A percentile compares a stretch with the other conserved stretches of the same genome.
These are phyloP conservation scores for Cheilosia variabilis DNA, from an alignment of 2,888 invertebrate genomes.

Conservation along the genomic window DNA sequence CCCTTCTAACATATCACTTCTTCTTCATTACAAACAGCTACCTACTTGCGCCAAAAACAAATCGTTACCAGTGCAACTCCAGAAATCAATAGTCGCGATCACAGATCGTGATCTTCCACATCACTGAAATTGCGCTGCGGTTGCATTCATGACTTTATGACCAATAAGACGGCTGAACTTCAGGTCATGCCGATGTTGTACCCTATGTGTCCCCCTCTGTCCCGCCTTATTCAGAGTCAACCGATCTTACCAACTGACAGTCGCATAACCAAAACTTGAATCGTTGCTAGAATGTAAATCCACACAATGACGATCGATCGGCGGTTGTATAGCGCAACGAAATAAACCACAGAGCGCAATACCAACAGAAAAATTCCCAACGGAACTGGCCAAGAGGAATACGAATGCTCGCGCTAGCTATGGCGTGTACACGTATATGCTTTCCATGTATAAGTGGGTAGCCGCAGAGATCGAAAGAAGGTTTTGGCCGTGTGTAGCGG, in stretches of 20 bases:
- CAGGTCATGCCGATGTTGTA: constrained; percentile 58
- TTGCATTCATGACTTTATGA: constrained; percentile 46
- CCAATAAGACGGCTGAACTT: constrained; percentile 53
- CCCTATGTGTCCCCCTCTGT: constrained; percentile 11
- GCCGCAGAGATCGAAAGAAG: constrained; percentile 63
- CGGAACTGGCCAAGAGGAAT: constrained; percentile 49
- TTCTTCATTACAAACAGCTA: too few species aligned
- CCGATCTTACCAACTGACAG: constrained; percentile 45
- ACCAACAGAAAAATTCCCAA: constrained; percentile 42
- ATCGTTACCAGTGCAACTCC: not conserved
- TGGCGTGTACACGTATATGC: not conserved
- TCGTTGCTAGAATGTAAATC: constrained; percentile 66
- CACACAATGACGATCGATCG: constrained; percentile 60
- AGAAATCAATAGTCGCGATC: constrained; percentile 30
- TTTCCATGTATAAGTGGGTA: constrained; percentile 15
- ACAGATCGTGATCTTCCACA: constrained; percentile 59
- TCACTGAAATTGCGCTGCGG: constrained; percentile 23
- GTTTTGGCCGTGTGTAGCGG: constrained; percentile 81
- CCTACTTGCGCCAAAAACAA: not conserved
- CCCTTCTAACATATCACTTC: too few species aligned
- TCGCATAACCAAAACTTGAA: constrained; percentile 49
- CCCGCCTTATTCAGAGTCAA: constrained; percentile 10
- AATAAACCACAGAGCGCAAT: constrained; percentile 47
- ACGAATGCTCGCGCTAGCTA: constrained; percentile 6
- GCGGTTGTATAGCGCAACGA: constrained; percentile 58